Conservation (phyloP, 2,113 vertebrate genomes). For the Myrmophylax atrothorax region DNA sequence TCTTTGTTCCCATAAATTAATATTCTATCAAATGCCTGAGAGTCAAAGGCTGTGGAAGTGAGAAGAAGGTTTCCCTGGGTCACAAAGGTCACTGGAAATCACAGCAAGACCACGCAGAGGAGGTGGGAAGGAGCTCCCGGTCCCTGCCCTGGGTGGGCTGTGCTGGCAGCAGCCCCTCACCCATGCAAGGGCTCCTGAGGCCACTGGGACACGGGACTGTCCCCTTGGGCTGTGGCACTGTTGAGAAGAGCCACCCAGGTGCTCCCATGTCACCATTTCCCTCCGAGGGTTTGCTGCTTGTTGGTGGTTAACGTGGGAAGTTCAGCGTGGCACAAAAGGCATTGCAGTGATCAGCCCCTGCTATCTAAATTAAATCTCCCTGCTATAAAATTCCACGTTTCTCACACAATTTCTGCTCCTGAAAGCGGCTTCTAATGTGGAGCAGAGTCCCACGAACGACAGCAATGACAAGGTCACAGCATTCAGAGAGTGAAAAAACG, state of each 20-base stretch:
- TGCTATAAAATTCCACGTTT: constrained; percentile 5
- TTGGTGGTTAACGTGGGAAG: not conserved
- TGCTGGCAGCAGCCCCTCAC: not conserved
- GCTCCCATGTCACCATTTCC: not conserved
- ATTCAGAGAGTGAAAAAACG: not conserved
- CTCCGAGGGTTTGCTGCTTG: not conserved
- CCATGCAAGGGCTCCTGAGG: rapidly evolving
- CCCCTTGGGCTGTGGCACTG: not conserved
- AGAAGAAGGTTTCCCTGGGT: not conserved
- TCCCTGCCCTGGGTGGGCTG: not conserved
- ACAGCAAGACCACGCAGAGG: rapidly evolving
- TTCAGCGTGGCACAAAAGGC: not conserved
- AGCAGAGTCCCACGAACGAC: not conserved
- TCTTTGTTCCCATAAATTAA: not conserved
- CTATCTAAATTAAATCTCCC: constrained; percentile 69
- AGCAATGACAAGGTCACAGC: constrained; percentile 42
- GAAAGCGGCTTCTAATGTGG: constrained; percentile 12
- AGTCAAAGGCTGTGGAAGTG: not conserved
- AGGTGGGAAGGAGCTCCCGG: rapidly evolving
- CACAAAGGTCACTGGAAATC: not conserved
- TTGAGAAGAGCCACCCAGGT: not conserved
- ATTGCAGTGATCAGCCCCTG: not conserved
- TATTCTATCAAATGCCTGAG: not conserved
- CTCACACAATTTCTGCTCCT: constrained; percentile 44
- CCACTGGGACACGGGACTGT: rapidly evolving